Base-by-base conservation (phyloP, 1,140 invertebrate genomes). In the Leptopilina boulardi region DNA sequence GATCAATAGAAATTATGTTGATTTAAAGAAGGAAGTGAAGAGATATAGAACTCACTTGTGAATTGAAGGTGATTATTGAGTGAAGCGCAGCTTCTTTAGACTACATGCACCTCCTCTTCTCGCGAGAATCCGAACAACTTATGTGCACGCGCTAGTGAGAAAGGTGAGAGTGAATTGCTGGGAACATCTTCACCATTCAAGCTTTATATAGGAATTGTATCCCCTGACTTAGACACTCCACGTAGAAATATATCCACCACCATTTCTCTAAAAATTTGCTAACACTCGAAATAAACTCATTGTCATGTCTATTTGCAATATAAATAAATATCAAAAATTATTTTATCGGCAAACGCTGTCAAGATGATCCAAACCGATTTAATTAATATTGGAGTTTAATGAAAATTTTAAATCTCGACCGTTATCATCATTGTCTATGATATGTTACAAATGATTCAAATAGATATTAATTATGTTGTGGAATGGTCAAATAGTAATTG, bases 151-250 rank as follows among this genome's bases (percentile, higher is more conserved):
- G 82, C 78, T 83, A 80, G 78, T 81, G 80, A 81, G 85, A 85
- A 85, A 87, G 83, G 82, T 82, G 80, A 83, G 81, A 86, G 90
- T 88, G 90, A 91, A 91, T 90, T 91, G 87, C 90, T 87, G 85
- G 85, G 87, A 91, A 88, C 89, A 91, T 90, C 89, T 91, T 91
- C 89, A 84, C 81, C 80, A 90, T 90, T 90, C 87, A 87, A 89
- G 88, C 89, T 91, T 91, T 91, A 91, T 91, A 91, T 91, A 91
- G 89, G 85, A 89, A 89, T 90, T 89, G 87, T 89, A 88, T 87
- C 89, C 89, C 89, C 89, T 89, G 88, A 86, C 87, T 38, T 87
- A 83, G 84, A 76, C 80, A 73, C 78, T 81, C 82, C 86, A 82
- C 85, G 88, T 87, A 88, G 88, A 89, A 87, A 89, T 82, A 83